phyloP scores from a whole-genome alignment of 30 jellyfish, hydroid and myxozoan genomes.

The Phacellophora camtschatica region DNA sequence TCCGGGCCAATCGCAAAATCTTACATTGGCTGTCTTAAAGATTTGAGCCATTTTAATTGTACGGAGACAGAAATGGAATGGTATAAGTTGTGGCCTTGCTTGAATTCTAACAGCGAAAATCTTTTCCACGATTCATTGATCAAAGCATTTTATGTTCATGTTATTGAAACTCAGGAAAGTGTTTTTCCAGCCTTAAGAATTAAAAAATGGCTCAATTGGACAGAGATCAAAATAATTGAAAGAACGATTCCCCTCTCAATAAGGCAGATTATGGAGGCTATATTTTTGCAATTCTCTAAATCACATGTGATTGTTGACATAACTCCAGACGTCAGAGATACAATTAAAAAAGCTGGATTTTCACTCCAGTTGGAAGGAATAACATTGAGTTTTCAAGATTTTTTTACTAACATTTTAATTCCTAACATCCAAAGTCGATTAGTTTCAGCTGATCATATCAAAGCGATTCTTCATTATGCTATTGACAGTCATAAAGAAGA shows the following conservation, averaged over 20 bases:
- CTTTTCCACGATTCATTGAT: background rate
- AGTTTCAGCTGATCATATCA: background rate
- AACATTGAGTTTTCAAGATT: background rate
- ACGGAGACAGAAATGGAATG: background rate
- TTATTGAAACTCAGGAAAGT: background rate
- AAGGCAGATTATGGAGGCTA: background rate
- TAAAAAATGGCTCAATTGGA: constrained; percentile 19
- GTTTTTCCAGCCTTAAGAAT: background rate
- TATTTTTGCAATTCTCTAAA: background rate
- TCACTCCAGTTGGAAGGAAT: background rate
- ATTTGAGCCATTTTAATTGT: background rate
- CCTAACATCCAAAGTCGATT: background rate
- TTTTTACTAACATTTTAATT: constrained; percentile 11
- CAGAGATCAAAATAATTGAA: background rate
- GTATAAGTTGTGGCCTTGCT: constrained; percentile 25
- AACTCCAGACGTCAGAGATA: background rate
- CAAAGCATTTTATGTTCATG: background rate
- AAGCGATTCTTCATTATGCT: background rate
- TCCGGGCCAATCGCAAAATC: constrained; percentile 29
- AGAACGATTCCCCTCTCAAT: background rate
- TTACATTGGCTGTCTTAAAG: constrained; percentile 1
- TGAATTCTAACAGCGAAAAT: background rate
- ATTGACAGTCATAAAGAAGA: background rate
- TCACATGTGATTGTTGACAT: background rate
- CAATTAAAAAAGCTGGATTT: constrained; percentile 9